These are phyloP conservation scores for Amphimallon solstitiale DNA, from an alignment of 2,888 invertebrate species.

Conservation along the genomic window DNA sequence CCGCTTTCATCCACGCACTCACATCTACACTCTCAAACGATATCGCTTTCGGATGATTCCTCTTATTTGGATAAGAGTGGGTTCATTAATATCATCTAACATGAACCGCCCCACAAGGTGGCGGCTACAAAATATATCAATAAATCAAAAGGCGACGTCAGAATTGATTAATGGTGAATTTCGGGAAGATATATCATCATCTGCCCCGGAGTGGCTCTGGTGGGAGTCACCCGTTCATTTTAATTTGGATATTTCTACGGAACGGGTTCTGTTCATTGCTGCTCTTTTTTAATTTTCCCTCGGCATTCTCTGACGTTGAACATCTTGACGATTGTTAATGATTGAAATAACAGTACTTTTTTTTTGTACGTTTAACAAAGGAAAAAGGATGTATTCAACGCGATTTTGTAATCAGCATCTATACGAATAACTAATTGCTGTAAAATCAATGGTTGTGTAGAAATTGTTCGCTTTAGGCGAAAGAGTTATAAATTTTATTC, in stretches of 20 bases:
- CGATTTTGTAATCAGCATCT: not conserved
- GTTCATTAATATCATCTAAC: constrained; percentile 7
- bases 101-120: constrained; percentile 12
- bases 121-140: constrained; percentile 24
- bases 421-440: too few species aligned
- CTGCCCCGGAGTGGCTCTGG: not conserved
- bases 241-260: constrained; percentile 10
- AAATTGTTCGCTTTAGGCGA: too few species aligned
- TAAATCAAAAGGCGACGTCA: constrained; percentile 25
- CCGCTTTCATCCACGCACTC: too few species aligned
- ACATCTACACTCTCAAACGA: too few species aligned
- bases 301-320: not conserved
- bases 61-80: constrained; percentile 15
- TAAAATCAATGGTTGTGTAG: too few species aligned
- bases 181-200: constrained; percentile 24
- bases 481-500: too few species aligned
- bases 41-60: not conserved
- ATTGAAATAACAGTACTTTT: constrained; percentile 15
- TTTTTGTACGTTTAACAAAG: not conserved
- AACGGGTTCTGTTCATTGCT: not conserved
- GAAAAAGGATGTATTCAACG: not conserved
- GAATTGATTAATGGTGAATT: constrained; percentile 21
- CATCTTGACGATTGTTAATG: constrained; percentile 2
- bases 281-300: not conserved
- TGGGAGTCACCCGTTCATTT: constrained; percentile 23